phyloP scores from a whole-genome alignment of 2,888 invertebrate genomes.

The Digitonthophagus gazella region DNA sequence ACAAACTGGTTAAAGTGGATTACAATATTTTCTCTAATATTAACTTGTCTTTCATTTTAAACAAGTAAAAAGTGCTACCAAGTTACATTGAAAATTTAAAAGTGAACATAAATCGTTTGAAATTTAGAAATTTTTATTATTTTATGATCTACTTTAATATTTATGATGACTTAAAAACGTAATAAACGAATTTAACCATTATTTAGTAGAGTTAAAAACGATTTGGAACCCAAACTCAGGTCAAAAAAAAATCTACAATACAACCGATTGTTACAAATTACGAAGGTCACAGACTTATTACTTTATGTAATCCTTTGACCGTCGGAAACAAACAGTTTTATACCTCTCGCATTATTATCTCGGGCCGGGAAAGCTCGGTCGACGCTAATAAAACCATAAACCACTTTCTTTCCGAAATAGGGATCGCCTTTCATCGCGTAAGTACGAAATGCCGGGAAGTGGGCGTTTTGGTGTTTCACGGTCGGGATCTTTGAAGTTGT shows the following conservation, averaged over 20 bases:
- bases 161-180: no score
- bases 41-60: no score
- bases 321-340: neutral
- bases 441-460: neutral
- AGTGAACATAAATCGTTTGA: no score
- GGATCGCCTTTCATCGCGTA: neutral
- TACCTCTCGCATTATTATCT: neutral
- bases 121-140: no score
- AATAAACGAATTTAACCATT: neutral
- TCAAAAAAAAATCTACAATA: neutral
- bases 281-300: neutral
- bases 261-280: neutral
- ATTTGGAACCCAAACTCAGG: no score
- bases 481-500: neutral
- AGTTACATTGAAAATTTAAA: no score
- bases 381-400: neutral
- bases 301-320: neutral
- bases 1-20: no score
- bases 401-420: neutral
- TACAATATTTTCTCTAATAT: no score
- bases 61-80: no score
- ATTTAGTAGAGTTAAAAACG: neutral
- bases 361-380: neutral
- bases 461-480: neutral
- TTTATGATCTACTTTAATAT: no score